These are phyloP conservation scores for Cheilosia urbana DNA, from an alignment of 2,888 invertebrate genomes.

Conservation along the genomic window DNA sequence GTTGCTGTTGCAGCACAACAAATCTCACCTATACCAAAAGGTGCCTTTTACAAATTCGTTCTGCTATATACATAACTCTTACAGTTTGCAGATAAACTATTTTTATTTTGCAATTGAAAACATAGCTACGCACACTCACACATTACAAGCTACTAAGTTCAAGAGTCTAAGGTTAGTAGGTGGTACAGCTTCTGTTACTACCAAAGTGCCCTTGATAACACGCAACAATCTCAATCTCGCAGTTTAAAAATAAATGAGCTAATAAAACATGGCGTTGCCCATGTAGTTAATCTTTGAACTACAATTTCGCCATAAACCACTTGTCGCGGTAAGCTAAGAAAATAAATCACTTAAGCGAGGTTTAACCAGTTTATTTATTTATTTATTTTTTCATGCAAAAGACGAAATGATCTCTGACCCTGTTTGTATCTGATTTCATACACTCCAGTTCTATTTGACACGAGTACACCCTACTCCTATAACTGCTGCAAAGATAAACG, in stretches of 20 bases:
- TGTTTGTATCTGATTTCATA: background rate
- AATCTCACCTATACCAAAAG: no score
- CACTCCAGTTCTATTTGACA: conserved; percentile 23
- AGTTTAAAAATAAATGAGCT: background rate
- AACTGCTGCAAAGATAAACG: conserved; percentile 31
- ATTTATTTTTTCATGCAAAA: no score
- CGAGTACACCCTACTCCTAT: conserved; percentile 12
- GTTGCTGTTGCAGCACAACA: no score
- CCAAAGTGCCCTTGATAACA: background rate
- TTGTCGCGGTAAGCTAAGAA: background rate
- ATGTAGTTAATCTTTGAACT: conserved; percentile 14
- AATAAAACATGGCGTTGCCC: background rate
- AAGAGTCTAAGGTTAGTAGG: no score
- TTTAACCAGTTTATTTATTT: conserved; percentile 1
- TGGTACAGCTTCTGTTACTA: no score
- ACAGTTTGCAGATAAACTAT: no score
- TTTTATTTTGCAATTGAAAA: no score
- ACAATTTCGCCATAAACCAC: background rate
- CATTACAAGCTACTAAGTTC: no score
- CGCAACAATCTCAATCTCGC: background rate
- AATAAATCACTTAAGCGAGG: conserved; percentile 1
- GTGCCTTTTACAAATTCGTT: no score
- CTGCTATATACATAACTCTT: no score
- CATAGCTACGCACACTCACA: no score
- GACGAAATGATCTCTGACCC: background rate